These are phyloP conservation scores for Hemiscyllium ocellatum DNA, from an alignment of 2,113 vertebrate species.

Conservation along the genomic window DNA sequence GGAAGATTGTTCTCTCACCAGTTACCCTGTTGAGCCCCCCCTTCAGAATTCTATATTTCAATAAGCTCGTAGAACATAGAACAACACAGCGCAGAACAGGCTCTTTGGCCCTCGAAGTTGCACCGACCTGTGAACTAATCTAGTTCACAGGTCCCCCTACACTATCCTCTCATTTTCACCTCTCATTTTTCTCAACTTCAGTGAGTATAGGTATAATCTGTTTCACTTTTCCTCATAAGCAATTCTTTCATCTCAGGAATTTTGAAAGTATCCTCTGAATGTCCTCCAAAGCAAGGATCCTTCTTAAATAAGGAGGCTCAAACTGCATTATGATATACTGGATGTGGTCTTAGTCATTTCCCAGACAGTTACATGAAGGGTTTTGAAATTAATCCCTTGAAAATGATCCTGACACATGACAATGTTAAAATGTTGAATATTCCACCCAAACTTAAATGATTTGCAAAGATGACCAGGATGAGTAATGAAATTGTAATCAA, in stretches of 20 bases:
- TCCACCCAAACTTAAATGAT: background rate
- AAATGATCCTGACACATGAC: background rate
- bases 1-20: no score
- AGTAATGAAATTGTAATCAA: background rate
- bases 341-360: background rate
- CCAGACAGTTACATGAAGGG: background rate
- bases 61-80: background rate
- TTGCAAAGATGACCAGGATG: background rate
- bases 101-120: no score
- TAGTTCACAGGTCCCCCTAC: no score
- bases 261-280: background rate
- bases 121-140: no score
- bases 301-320: background rate
- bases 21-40: no score
- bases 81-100: no score
- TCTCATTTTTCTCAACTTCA: background rate
- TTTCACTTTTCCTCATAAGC: background rate
- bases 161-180: background rate
- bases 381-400: background rate
- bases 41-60: background rate
- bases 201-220: background rate
- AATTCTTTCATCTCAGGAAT: background rate
- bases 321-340: background rate
- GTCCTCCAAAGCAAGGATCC: background rate
- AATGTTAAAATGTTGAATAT: background rate